A percentile compares a stretch with the other conserved stretches of the same genome.
phyloP scores from a whole-genome alignment of 92 coral and sea anemone genomes.

The Pocillopora grandis region DNA sequence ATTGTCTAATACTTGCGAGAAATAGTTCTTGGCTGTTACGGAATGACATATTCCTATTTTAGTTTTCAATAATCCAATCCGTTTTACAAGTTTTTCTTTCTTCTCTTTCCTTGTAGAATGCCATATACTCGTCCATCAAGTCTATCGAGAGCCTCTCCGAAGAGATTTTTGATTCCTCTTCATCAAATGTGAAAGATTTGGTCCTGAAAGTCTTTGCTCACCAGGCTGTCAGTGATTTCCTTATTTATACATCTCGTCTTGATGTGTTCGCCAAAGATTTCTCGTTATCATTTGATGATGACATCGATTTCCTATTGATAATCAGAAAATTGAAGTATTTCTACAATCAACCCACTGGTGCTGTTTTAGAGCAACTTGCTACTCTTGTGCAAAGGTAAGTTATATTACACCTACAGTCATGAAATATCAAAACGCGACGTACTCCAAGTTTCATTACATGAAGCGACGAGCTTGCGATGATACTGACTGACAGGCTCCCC shows the following conservation, averaged over 20 bases:
- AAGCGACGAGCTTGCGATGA: too few relatives aligned
- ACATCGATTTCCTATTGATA: slow-evolving; percentile 55
- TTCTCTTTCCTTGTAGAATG: too few relatives aligned
- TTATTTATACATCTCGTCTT: slow-evolving; percentile 44
- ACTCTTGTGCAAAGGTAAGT: slow-evolving; percentile 42
- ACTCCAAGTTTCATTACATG: too few relatives aligned
- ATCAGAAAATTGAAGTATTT: slow-evolving; percentile 64
- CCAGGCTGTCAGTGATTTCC: slow-evolving; percentile 44
- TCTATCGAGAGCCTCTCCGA: slow-evolving; percentile 18
- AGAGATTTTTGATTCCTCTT: slow-evolving; percentile 11
- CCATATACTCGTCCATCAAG: neutral
- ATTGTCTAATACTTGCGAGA: too few relatives aligned
- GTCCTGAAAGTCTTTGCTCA: slow-evolving; percentile 37
- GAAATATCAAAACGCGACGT: neutral
- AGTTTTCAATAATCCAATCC: too few relatives aligned
- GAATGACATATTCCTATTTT: too few relatives aligned
- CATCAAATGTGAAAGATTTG: slow-evolving; percentile 15
- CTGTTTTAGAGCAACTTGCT: slow-evolving; percentile 43
- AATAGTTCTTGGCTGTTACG: too few relatives aligned
- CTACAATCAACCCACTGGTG: slow-evolving; percentile 47
- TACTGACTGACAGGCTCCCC: too few relatives aligned
- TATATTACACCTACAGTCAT: too few relatives aligned
- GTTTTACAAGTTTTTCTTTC: too few relatives aligned
- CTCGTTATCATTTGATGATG: slow-evolving; percentile 47
- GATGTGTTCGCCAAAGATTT: slow-evolving; percentile 54